Base-by-base conservation (phyloP, 2,797 vertebrate species). In the Mus spretus region DNA sequence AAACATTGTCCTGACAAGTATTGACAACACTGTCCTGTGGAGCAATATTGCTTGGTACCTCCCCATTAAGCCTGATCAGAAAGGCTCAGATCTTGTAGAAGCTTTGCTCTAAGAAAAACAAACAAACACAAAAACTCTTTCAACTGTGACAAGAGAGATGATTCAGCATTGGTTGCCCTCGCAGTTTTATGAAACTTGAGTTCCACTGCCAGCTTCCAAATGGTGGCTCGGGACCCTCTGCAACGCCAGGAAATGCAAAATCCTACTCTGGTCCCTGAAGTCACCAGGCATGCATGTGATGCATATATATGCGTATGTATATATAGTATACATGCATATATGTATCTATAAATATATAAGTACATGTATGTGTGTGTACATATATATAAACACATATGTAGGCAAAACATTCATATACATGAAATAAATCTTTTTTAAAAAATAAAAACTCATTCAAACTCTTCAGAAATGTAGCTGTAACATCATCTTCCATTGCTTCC, bases 401-500 rank as follows among this genome's bases (percentile, higher is more conserved):
- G 26, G 26, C 15, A 47, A 63, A 47, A 6, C 26, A 82, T 15
- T 83, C 57, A 63, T 47, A 19, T 40, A 34, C 28, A 47, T 34
- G 40, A 84, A 65, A 28, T 84, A 55, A 22, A n/a, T 85, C 37
- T 67, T 84, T 61, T 11, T 31, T 12, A 83, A 84, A 85, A 22
- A 6, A 5, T 9, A 34, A 85, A 34, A 11, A 9, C 61, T 88
- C 14, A 55, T 75, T 83, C 72, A 74, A 82, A 37, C 17, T 90
- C 47, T 78, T 70, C 50, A 34, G 79, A 92, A 50, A 34, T 96
- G 93, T 77, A 53, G 50, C 89, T 81, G 31, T 55, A 87, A 31
- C 10, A 70, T 80, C n/a, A 12, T 91, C 72, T 89, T 79, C 77
- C 89, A 31, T 81, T 67, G 87, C 72, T 92, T 28, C 90, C 95